phyloP scores from a whole-genome alignment of 2,888 invertebrate genomes.

The Linnaemya vulpina region DNA sequence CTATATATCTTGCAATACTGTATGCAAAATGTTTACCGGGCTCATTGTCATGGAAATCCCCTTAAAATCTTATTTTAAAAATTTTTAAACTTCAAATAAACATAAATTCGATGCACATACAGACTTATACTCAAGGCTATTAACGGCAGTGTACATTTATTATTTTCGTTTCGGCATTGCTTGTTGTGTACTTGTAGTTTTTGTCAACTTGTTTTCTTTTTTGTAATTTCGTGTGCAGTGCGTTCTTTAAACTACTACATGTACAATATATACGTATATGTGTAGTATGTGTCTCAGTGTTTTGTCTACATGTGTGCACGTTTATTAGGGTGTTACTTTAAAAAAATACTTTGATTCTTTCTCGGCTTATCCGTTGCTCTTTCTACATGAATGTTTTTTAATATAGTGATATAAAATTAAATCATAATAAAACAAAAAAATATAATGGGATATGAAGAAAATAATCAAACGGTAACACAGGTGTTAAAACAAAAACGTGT shows the following conservation, averaged over 20 bases:
- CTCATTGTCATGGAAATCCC: background rate
- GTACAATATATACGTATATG: background rate
- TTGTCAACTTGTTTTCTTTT: conserved; percentile 23
- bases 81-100: conserved; percentile 37
- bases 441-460: no score
- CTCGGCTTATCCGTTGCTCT: no score
- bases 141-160: conserved; percentile 25
- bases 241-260: conserved; percentile 10
- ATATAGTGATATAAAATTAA: no score
- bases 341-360: no score
- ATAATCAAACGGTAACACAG: no score
- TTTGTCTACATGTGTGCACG: background rate
- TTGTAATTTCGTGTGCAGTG: background rate
- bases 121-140: background rate
- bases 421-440: no score
- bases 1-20: no score
- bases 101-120: conserved; percentile 46
- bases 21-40: background rate
- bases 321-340: background rate
- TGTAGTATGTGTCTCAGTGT: conserved; percentile 20
- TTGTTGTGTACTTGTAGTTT: conserved; percentile 11
- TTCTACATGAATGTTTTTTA: no score
- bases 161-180: background rate
- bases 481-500: no score
- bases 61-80: conserved; percentile 30